Percentiles rank a stretch among this genome's conserved stretches.
Evolutionary conservation across 37 sponge, comb jelly and placozoan genomes (phyloP).

Genomic region (Diacarnus erythraeanus): DNA sequence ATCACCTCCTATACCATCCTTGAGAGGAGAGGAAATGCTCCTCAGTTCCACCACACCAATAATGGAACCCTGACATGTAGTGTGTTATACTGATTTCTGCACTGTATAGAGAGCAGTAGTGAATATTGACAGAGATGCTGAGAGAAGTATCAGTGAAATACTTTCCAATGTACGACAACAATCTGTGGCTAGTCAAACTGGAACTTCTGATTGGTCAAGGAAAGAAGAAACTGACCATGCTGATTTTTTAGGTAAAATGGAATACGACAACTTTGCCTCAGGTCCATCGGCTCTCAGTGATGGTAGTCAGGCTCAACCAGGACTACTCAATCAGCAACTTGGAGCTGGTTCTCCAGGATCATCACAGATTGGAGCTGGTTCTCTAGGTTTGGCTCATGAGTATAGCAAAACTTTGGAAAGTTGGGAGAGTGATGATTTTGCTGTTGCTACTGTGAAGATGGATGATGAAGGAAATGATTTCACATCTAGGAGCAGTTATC

Average conservation of each 20-base stretch:
- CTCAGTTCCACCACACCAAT: too few species aligned
- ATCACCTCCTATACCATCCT: too few species aligned
- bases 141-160: slow-evolving; percentile 31
- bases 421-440: too few species aligned
- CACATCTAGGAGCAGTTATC: background rate
- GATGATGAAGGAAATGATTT: background rate
- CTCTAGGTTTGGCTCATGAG: background rate
- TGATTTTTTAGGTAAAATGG: too few species aligned
- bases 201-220: background rate
- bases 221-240: background rate
- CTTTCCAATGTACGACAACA: slow-evolving; percentile 20
- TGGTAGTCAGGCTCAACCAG: background rate
- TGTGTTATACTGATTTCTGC: background rate
- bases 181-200: slow-evolving; percentile 3
- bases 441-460: background rate
- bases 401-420: too few species aligned
- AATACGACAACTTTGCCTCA: background rate
- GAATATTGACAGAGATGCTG: slow-evolving; percentile 21
- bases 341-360: background rate
- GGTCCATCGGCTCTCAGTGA: background rate
- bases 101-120: slow-evolving; percentile 49
- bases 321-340: background rate
- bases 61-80: background rate
- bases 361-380: background rate
- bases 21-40: too few species aligned